Base-by-base conservation (phyloP, 1,140 invertebrate species). In the Drosophila nebulosa region DNA sequence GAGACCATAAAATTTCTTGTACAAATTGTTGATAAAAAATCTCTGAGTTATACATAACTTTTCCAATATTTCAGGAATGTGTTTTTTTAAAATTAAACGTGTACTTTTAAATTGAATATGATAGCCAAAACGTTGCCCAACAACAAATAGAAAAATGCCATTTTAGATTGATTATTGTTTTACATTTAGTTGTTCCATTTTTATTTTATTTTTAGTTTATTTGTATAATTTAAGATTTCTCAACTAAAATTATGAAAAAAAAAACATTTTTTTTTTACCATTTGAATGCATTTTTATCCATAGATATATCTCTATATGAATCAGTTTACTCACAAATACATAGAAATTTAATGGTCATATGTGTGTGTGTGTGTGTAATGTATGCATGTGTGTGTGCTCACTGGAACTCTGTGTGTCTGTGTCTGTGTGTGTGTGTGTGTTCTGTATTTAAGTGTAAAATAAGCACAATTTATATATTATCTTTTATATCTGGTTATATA, bases 311-410 rank as follows among this genome's bases (percentile, higher is more conserved):
- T 42, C 16, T 46, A 21, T 46, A 63, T 72, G 74, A 55, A 57
- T 79, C 67, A 79, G 39, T 79, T 79, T 72, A 79, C 77, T 79
- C 78, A 79, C 76, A 74, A 74, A 83, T 78, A 74, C 69, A 78
- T 74, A 78, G 83, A 79, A 68, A 78, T 77, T 72, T 65, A 59
- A 79, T 64, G 69, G 56, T 74, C 67, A 42, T 78, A 42, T 66
- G 32, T 65, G 6, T 62, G 59, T 64, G 39, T 73, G 32, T 60
- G 24, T 30, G 35, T 62, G 53, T 74, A 32, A 53, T 62, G 32
- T 79, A 18, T 57, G 39, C 55, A 30, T 63, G 22, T 14, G 50
- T 26, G 58, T 55, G 53, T 55, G 52, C 52, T 55, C 56, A 59
- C 56, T 59, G 52, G 52, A 55, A 55, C 52, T 55, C 14, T 14